phyloP scores from a whole-genome alignment of 2,113 vertebrate species.

The Scolopax mira region DNA sequence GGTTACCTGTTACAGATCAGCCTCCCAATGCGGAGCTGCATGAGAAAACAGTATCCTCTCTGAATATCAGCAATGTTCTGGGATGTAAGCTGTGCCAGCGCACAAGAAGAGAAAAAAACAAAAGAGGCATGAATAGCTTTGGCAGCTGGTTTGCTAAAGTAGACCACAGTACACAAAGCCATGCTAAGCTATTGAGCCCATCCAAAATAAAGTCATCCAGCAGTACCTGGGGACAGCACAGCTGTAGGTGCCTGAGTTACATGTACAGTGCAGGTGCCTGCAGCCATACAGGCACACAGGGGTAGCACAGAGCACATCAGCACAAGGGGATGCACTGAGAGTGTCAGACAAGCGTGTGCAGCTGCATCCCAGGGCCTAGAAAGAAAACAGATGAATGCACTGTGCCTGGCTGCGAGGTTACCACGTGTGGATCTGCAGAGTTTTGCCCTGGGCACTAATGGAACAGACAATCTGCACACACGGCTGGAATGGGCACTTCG shows the following conservation, averaged over 20 bases:
- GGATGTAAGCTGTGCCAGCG: neutral
- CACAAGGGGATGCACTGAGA: neutral
- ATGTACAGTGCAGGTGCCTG: neutral
- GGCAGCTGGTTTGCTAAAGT: neutral
- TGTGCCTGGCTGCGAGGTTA: neutral
- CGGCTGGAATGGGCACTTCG: neutral
- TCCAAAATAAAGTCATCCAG: neutral
- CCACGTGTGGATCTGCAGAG: fast-evolving
- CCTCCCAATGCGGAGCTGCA: neutral
- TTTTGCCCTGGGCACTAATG: neutral
- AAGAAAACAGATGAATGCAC: neutral
- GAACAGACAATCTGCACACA: neutral
- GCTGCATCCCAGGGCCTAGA: neutral
- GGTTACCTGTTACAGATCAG: neutral
- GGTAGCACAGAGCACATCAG: neutral
- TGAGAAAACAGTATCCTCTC: neutral
- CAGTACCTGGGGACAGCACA: neutral
- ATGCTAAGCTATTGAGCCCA: neutral
- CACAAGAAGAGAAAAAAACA: neutral
- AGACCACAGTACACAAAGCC: neutral
- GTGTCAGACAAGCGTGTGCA: fast-evolving
- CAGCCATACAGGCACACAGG: fast-evolving
- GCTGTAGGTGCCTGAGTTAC: neutral
- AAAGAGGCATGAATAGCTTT: fast-evolving
- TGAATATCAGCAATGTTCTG: neutral